Conservation (phyloP, 2,797 vertebrate species). For the Acipenser transmontanus region DNA sequence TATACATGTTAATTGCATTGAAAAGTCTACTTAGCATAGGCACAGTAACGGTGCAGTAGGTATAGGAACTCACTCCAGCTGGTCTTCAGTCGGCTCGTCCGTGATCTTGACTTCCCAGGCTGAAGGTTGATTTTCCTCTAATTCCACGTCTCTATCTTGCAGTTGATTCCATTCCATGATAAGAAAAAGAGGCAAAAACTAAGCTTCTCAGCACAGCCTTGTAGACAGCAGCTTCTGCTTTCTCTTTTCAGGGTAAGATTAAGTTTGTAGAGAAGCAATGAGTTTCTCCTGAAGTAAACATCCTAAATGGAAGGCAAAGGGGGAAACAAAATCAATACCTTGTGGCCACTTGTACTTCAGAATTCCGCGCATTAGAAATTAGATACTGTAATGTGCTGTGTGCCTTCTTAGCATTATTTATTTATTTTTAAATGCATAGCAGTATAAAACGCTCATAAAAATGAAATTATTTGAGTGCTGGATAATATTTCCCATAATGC, state of each 20-base stretch:
- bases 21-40: no score
- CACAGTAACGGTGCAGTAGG: neutral
- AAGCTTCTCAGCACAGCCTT: slow-evolving; percentile 23
- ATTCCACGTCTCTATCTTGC: slow-evolving; percentile 45
- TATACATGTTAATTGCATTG: no score
- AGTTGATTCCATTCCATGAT: slow-evolving; percentile 45
- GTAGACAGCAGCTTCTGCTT: slow-evolving; percentile 23
- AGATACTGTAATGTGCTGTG: slow-evolving; percentile 45
- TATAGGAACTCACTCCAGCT: slow-evolving; percentile 40
- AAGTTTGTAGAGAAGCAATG: slow-evolving; percentile 42
- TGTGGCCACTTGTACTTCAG: slow-evolving; percentile 67
- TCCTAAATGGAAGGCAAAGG: slow-evolving; percentile 53
- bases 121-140: slow-evolving; percentile 40
- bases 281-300: slow-evolving; percentile 36
- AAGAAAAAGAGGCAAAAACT: slow-evolving; percentile 26
- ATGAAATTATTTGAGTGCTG: no score
- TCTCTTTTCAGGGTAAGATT: slow-evolving; percentile 46
- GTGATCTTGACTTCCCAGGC: slow-evolving; percentile 41
- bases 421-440: slow-evolving; percentile 19
- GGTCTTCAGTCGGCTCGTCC: slow-evolving; percentile 35
- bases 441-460: no score
- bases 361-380: slow-evolving; percentile 65
- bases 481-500: no score
- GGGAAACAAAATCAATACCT: slow-evolving; percentile 54
- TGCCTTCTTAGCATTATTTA: slow-evolving; percentile 39